Evolutionary conservation across 2,797 vertebrate species (phyloP), one percentile per base, ranked within the genome.

Genomic region (Clamator glandarius): DNA sequence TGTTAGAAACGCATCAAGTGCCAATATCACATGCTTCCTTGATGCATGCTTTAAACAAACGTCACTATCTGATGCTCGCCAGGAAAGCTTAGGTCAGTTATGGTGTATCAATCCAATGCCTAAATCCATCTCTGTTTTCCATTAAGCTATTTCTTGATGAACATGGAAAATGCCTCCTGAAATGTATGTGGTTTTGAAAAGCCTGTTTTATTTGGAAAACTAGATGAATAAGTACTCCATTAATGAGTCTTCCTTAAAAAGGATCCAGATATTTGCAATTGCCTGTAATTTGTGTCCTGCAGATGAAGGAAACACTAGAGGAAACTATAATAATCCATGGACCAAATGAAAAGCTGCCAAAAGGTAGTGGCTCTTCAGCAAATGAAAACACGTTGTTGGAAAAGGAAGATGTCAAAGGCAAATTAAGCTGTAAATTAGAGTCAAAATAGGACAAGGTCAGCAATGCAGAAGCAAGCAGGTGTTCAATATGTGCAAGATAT

Each of bases 41-140:
- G 81, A 90, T 93, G 77, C 23, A 7, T 5, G 18, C 84, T 96
- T 97, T 96, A 96, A 97, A 96, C 96, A 97, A 97, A 96, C 61
- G 81, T 95, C 94, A 93, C 73, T 55, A 62, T 91, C 89, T 94
- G 93, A 85, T 90, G 87, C 25, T 94, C 93, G 93, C 93, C 69
- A 62, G 95, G 66, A 96, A 84, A 93, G 84, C 35, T 48, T 46
- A 11, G 74, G 90, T 95, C 88, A 87, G 73, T 59, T 76, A 67
- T 36, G 84, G 91, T 87, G 86, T 63, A 96, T 94, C 82, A 74
- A 51, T 61, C 78, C 82, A 64, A 50, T 24, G 17, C 62, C 79
- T 79, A 41, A 82, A 87, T 68, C 13, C 2, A 1, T 19, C 61
- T 61, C 92, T 80, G 64, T 39, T 85, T 62, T 78, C 42, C 35